Evolutionary conservation across 2,113 vertebrate species (phyloP).

Genomic region (Serinus canaria): DNA sequence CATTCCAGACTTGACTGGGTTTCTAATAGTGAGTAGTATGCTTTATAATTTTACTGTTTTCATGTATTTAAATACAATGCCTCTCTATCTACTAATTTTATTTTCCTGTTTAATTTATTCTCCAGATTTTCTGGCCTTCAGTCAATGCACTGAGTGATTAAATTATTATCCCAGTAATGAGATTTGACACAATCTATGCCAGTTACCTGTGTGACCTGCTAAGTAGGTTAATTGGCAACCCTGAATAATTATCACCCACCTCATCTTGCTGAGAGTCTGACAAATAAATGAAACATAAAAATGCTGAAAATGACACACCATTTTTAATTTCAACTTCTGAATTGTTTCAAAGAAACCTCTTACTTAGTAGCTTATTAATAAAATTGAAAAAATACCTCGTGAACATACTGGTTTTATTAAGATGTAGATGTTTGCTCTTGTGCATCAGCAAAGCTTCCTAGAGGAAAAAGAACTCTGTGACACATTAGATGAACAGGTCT

Average conservation of each 20-base stretch:
- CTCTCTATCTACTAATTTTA: neutral
- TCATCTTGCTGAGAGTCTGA: neutral
- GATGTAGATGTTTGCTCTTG: neutral
- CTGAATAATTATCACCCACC: conserved; percentile 39
- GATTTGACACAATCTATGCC: conserved; percentile 51
- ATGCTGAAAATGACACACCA: neutral
- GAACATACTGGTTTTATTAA: neutral
- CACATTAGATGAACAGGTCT: neutral
- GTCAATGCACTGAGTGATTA: conserved; percentile 40
- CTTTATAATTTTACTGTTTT: neutral
- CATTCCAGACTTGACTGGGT: neutral
- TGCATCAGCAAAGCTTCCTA: neutral
- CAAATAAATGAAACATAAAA: conserved; percentile 1
- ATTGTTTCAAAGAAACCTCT: neutral
- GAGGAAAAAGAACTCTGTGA: neutral
- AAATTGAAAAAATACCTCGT: neutral
- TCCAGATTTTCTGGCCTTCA: neutral
- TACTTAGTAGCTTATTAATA: neutral
- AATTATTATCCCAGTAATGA: conserved; percentile 62
- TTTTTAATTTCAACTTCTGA: neutral
- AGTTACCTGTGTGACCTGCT: conserved; percentile 60
- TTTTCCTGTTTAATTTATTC: conserved; percentile 30
- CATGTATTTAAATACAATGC: neutral
- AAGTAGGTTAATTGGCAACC: conserved; percentile 65
- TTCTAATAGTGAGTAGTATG: neutral